These are phyloP conservation scores for Edolisoma coerulescens DNA, from an alignment of 2,113 vertebrate genomes.

Conservation along the genomic window DNA sequence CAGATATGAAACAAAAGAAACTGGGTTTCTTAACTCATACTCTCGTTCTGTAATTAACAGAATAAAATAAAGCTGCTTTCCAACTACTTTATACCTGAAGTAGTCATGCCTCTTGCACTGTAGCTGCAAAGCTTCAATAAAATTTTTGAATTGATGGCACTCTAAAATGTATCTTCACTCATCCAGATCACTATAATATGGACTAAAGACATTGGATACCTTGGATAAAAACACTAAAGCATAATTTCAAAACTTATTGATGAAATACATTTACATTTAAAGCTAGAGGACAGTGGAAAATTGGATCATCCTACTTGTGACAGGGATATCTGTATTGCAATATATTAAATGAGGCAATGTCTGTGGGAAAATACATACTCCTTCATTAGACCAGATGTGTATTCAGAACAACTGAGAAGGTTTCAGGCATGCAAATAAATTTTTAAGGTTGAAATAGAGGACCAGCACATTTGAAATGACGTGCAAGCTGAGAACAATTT, in stretches of 20 bases:
- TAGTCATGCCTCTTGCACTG: background rate
- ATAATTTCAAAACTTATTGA: background rate
- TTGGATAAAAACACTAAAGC: background rate
- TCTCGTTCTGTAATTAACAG: background rate
- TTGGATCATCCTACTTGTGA: background rate
- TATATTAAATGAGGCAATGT: background rate
- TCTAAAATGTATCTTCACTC: background rate
- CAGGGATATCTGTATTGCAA: background rate
- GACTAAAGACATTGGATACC: background rate
- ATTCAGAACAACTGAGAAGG: background rate
- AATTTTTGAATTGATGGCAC: background rate
- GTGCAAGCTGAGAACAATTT: background rate
- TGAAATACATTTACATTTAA: background rate
- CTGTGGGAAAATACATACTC: background rate
- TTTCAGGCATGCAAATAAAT: background rate
- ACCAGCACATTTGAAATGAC: background rate
- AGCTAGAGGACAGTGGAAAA: background rate
- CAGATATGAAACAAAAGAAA: background rate
- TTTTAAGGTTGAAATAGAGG: background rate
- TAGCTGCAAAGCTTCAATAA: background rate
- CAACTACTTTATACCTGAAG: background rate
- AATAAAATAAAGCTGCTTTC: background rate
- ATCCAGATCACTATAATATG: background rate
- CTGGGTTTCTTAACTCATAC: background rate
- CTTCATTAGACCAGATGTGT: background rate